phyloP scores from a whole-genome alignment of 2,113 vertebrate species.

The Noturus placidus region DNA sequence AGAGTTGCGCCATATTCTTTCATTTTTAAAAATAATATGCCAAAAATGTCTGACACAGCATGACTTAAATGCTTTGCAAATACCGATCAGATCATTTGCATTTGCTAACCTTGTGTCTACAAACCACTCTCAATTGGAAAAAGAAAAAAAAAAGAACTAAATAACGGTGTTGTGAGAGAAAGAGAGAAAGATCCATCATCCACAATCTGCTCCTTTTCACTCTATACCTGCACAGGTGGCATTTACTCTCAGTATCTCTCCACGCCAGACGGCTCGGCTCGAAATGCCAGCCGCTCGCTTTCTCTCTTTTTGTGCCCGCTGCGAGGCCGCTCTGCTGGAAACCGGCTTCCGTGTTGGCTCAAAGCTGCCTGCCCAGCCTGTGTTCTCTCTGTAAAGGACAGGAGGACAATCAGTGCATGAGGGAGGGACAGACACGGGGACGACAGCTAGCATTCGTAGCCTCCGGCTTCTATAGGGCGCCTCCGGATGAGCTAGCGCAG shows the following conservation, averaged over 20 bases:
- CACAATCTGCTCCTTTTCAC: conserved; percentile 39
- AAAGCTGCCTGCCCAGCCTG: conserved; percentile 71
- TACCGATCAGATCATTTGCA: conserved; percentile 9
- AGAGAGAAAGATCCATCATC: neutral
- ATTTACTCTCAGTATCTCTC: conserved; percentile 80
- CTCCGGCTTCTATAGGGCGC: conserved; percentile 68
- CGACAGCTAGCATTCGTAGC: conserved; percentile 68
- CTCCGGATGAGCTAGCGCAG: conserved; percentile 56
- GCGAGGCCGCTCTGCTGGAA: conserved; percentile 64
- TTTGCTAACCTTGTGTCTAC: neutral
- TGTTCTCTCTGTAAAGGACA: conserved; percentile 78
- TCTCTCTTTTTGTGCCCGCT: conserved; percentile 65
- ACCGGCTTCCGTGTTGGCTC: conserved; percentile 70
- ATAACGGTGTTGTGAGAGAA: conserved; percentile 25
- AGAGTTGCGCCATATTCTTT: neutral
- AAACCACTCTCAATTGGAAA: neutral
- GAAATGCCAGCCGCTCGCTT: conserved; percentile 78
- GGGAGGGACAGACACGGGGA: conserved; percentile 62
- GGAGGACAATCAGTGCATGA: conserved; percentile 69
- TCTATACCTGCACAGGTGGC: conserved; percentile 67
- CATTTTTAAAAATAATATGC: neutral
- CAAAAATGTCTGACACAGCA: neutral
- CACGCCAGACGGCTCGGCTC: conserved; percentile 65
- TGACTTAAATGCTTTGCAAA: neutral
- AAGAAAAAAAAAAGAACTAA: neutral